A percentile compares a stretch with the other conserved stretches of the same genome.
These are phyloP conservation scores for Steromphala cineraria DNA, from an alignment of 2,888 invertebrate species.

Conservation along the genomic window DNA sequence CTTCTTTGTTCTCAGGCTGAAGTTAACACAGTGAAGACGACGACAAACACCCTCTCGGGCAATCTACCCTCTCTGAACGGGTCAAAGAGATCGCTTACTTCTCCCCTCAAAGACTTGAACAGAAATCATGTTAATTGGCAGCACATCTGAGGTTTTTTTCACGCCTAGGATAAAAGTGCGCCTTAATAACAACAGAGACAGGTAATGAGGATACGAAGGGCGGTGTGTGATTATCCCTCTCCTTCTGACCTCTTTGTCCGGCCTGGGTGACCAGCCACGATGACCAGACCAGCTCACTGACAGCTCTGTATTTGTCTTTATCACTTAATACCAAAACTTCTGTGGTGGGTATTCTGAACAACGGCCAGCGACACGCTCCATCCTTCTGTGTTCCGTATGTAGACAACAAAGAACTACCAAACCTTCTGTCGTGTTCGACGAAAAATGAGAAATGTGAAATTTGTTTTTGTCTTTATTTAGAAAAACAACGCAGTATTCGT, in stretches of 20 bases:
- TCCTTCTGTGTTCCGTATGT: too few species aligned
- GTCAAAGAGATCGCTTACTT: not conserved
- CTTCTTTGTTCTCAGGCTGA: too few species aligned
- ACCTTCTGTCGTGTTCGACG: too few species aligned
- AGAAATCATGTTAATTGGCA: constrained; percentile 5
- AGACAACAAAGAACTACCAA: too few species aligned
- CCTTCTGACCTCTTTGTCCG: not conserved
- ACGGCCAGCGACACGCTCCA: too few species aligned
- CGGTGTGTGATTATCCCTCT: not conserved
- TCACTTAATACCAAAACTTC: not conserved
- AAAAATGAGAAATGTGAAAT: too few species aligned
- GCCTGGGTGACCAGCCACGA: not conserved
- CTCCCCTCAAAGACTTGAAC: not conserved
- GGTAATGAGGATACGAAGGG: not conserved
- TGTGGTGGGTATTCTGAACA: too few species aligned
- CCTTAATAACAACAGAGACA: not conserved
- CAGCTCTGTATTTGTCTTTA: not conserved
- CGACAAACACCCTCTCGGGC: too few species aligned
- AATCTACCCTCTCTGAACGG: too few species aligned
- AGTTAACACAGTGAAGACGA: too few species aligned
- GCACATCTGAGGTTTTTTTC: not conserved
- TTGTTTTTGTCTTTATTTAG: too few species aligned
- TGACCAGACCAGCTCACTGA: not conserved
- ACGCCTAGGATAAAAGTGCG: not conserved
- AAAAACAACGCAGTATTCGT: too few species aligned